Evolutionary conservation across 2,113 vertebrate genomes (phyloP), one percentile per base, ranked within the genome.

Genomic region (Tamias sibiricus): DNA sequence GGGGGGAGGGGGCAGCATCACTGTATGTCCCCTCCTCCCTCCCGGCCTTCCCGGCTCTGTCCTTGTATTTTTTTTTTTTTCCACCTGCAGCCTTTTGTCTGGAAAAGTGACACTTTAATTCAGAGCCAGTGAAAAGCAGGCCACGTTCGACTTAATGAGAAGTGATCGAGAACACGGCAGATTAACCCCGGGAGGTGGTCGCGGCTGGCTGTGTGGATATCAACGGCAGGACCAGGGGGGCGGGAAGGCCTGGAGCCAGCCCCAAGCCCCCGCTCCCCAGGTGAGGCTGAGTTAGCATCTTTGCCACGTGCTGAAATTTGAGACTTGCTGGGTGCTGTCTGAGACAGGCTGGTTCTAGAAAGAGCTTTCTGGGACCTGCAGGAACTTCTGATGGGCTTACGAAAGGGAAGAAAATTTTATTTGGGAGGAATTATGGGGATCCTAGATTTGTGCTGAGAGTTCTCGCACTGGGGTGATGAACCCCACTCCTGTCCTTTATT

Each of bases 41-140:
- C n/a, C n/a, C 47, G 12, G 44, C 28, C 42, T 81, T 74, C 72
- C 57, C 35, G 26, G 88, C 44, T 84, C 75, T 85, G 79, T 79
- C 95, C 57, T 81, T 47, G 17, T n/a, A n/a, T n/a, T n/a, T n/a
- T n/a, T n/a, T n/a, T n/a, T n/a, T 71, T 9, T 66, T 84, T 84
- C 59, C 40, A 76, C 79, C 89, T 93, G 79, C 26, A 92, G 66
- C 84, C 69, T 76, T 92, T 95, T 80, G 87, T 90, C 92, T 94
- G 87, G 96, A 32, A 91, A 97, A 94, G 87, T 97, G 97, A 98
- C 97, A 90, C 94, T 95, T 95, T 90, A 93, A 97, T 97, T 97
- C 92, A 95, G 83, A 93, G 59, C 83, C 76, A 90, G 83, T 68
- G 83, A 94, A 93, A 96, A 94, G 96, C 82, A 97, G 95, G 93